Evolutionary conservation across 2,888 invertebrate genomes (phyloP).

Genomic region (Melieria picta): DNA sequence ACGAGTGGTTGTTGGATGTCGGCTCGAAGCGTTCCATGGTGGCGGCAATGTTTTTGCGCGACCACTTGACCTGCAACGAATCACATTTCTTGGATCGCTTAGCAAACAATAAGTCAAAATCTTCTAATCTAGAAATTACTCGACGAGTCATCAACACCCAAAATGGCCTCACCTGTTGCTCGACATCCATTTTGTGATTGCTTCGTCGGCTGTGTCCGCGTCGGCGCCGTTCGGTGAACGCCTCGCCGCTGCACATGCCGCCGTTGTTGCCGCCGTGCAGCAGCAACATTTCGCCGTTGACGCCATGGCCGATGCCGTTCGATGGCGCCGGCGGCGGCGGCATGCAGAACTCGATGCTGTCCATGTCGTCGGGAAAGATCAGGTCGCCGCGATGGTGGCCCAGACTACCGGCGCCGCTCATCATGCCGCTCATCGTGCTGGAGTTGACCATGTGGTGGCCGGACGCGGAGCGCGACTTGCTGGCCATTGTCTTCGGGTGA

Average conservation of each 20-base stretch:
- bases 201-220: slow-evolving; percentile 62
- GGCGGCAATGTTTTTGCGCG: slow-evolving; percentile 73
- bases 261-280: slow-evolving; percentile 47
- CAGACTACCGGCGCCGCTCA: slow-evolving; percentile 53
- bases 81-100: not conserved
- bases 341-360: slow-evolving; percentile 65
- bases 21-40: slow-evolving; percentile 75
- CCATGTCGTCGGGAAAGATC: slow-evolving; percentile 64
- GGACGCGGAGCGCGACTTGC: slow-evolving; percentile 40
- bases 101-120: not conserved
- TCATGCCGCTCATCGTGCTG: slow-evolving; percentile 49
- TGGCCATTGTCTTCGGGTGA: slow-evolving; percentile 47
- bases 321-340: slow-evolving; percentile 55
- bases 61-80: slow-evolving; percentile 69
- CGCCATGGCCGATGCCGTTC: slow-evolving; percentile 52
- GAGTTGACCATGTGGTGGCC: slow-evolving; percentile 49
- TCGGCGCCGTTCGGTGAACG: slow-evolving; percentile 61
- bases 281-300: slow-evolving; percentile 52
- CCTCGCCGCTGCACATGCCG: slow-evolving; percentile 48
- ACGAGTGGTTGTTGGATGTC: slow-evolving; percentile 55
- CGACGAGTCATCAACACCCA: too few relatives aligned
- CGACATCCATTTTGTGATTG: slow-evolving; percentile 64
- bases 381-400: slow-evolving; percentile 60
- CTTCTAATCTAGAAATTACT: too few relatives aligned
- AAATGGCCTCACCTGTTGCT: slow-evolving; percentile 58